These are phyloP conservation scores for Callipepla squamata DNA, from an alignment of 2,113 vertebrate species.

Conservation along the genomic window DNA sequence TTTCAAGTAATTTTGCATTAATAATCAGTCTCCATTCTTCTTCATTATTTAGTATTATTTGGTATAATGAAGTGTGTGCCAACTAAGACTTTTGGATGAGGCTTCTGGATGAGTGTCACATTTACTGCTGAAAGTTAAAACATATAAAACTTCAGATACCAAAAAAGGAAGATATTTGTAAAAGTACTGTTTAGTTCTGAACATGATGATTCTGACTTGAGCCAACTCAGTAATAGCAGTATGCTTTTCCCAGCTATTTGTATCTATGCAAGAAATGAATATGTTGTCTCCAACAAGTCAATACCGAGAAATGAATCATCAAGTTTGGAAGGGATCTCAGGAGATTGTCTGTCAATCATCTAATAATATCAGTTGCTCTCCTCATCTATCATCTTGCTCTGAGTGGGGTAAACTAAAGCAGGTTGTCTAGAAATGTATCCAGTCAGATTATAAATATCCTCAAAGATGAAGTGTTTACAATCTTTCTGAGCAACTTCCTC, in stretches of 20 bases:
- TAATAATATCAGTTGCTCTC: background rate
- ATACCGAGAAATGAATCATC: background rate
- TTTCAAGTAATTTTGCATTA: conserved; percentile 71
- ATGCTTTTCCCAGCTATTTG: background rate
- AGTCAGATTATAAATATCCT: background rate
- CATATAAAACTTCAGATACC: conserved; percentile 49
- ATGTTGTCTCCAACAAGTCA: background rate
- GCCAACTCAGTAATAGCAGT: conserved; percentile 17
- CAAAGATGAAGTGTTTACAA: background rate
- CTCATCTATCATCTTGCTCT: background rate
- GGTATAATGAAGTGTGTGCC: conserved; percentile 63
- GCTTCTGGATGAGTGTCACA: conserved; percentile 60
- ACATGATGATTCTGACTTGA: background rate
- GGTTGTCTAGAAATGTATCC: background rate
- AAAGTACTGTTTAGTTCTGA: conserved; percentile 45
- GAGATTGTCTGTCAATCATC: background rate
- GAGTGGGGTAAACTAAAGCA: background rate
- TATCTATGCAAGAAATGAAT: background rate
- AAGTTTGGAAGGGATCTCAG: background rate
- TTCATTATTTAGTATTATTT: conserved; percentile 75
- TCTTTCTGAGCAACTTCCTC: background rate
- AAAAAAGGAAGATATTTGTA: conserved; percentile 42
- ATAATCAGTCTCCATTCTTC: conserved; percentile 73
- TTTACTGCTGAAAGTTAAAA: conserved; percentile 69
- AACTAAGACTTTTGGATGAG: conserved; percentile 66